A percentile compares a stretch with the other conserved stretches of the same genome.
phyloP scores from a whole-genome alignment of 2,113 vertebrate genomes.

The Oophaga pumilio region DNA sequence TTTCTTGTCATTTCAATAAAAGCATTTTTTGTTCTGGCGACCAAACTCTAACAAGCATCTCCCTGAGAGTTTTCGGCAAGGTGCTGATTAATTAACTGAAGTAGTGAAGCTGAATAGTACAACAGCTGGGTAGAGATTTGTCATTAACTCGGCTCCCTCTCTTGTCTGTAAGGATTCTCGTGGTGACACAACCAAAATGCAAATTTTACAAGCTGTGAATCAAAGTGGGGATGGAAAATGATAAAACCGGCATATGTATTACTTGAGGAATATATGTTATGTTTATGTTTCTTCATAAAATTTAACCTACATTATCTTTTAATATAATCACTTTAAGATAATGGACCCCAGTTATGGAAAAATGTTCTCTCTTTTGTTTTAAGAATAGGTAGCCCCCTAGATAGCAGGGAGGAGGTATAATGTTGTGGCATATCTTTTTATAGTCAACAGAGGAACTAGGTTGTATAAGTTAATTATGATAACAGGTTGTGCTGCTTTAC shows the following conservation, averaged over 20 bases:
- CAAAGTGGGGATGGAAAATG: slow-evolving; percentile 32
- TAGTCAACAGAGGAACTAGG: not conserved
- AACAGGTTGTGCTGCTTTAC: not conserved
- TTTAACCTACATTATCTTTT: slow-evolving; percentile 1
- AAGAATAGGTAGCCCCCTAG: not conserved
- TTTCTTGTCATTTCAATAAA: slow-evolving; percentile 77
- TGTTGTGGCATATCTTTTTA: not conserved
- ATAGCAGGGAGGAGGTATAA: not conserved
- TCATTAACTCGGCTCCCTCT: slow-evolving; percentile 77
- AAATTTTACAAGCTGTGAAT: slow-evolving; percentile 60
- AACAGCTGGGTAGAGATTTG: slow-evolving; percentile 80
- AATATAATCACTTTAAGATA: not conserved
- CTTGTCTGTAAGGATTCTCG: slow-evolving; percentile 71
- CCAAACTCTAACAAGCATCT: slow-evolving; percentile 77
- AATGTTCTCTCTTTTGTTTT: not conserved
- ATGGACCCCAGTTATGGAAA: not conserved
- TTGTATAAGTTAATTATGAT: not conserved
- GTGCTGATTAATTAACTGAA: slow-evolving; percentile 87
- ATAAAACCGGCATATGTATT: slow-evolving; percentile 39
- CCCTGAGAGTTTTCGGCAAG: slow-evolving; percentile 80
- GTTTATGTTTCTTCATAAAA: slow-evolving; percentile 27
- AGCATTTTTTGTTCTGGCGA: slow-evolving; percentile 75
- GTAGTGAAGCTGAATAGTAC: slow-evolving; percentile 78
- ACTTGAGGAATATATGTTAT: slow-evolving; percentile 22
- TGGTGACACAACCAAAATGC: slow-evolving; percentile 62